These are phyloP conservation scores for Willisornis vidua DNA, from an alignment of 2,113 vertebrate genomes.

Conservation along the genomic window DNA sequence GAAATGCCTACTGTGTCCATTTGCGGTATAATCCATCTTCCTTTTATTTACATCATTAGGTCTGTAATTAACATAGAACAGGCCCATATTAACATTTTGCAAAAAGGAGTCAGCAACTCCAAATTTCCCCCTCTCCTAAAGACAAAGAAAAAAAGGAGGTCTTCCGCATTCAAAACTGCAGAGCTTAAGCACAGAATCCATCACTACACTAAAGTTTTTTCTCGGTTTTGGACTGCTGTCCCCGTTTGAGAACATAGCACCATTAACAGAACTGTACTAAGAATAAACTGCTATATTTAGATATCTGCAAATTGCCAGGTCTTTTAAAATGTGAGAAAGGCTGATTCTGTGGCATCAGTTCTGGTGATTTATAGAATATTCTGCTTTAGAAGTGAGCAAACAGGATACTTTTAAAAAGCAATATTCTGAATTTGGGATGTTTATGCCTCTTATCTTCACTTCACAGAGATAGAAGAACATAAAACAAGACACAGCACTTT, in stretches of 20 bases:
- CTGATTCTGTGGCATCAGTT: background rate
- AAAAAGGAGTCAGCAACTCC: background rate
- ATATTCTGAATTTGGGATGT: background rate
- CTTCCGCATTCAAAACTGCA: background rate
- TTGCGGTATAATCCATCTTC: background rate
- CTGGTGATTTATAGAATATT: background rate
- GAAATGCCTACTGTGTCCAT: background rate
- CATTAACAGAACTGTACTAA: background rate
- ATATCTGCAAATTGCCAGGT: background rate
- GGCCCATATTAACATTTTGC: background rate
- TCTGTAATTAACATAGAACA: background rate
- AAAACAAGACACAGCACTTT: background rate
- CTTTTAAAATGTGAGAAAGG: background rate
- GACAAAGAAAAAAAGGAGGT: background rate
- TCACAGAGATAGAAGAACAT: background rate
- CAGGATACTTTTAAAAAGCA: background rate
- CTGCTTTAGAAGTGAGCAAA: background rate
- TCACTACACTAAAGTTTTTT: background rate
- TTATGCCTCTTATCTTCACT: background rate
- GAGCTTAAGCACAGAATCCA: background rate
- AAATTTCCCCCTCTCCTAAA: background rate
- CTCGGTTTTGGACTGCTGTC: background rate
- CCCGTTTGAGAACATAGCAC: background rate
- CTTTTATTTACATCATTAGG: background rate
- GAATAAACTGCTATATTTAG: background rate